Evolutionary conservation across 2,797 vertebrate species (phyloP).

Genomic region (Catamblyrhynchus diadema): DNA sequence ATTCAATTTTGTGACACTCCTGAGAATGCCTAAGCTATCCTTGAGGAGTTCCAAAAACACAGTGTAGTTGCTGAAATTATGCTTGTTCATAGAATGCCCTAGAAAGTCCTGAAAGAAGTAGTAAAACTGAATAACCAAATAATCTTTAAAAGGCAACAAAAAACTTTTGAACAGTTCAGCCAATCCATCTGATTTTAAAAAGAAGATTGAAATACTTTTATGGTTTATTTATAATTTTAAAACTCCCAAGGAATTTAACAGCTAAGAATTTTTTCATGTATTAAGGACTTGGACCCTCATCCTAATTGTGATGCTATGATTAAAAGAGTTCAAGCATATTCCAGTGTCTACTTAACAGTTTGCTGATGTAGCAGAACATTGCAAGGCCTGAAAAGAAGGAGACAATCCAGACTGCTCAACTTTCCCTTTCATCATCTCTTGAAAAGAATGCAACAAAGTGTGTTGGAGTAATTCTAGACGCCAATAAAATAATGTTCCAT

Average conservation of each 20-base stretch:
- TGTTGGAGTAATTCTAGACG: conserved; percentile 48
- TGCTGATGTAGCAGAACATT: not conserved
- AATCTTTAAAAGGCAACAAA: not conserved
- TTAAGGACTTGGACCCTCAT: not conserved
- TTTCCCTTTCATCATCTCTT: conserved; percentile 17
- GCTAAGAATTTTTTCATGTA: not conserved
- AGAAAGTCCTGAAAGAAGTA: not conserved
- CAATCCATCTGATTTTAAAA: not conserved
- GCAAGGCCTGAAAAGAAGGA: not conserved
- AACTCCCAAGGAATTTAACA: not conserved
- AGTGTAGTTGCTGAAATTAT: not conserved
- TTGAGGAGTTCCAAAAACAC: not conserved
- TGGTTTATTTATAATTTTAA: not conserved
- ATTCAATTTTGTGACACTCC: not conserved
- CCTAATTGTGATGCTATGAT: not conserved
- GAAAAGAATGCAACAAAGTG: conserved; percentile 22
- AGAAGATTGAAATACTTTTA: not conserved
- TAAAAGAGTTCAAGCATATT: conserved; percentile 23
- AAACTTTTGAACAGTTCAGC: not conserved
- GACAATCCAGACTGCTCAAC: not conserved
- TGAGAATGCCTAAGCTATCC: not conserved
- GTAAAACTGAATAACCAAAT: not conserved
- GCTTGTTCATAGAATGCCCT: not conserved
- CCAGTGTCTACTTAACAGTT: not conserved
- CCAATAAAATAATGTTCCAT: conserved; percentile 65